Percentiles rank a stretch among this genome's conserved stretches.
Conservation (phyloP, 2,113 vertebrate species). For the Hypocryptadius cinnamomeus region DNA sequence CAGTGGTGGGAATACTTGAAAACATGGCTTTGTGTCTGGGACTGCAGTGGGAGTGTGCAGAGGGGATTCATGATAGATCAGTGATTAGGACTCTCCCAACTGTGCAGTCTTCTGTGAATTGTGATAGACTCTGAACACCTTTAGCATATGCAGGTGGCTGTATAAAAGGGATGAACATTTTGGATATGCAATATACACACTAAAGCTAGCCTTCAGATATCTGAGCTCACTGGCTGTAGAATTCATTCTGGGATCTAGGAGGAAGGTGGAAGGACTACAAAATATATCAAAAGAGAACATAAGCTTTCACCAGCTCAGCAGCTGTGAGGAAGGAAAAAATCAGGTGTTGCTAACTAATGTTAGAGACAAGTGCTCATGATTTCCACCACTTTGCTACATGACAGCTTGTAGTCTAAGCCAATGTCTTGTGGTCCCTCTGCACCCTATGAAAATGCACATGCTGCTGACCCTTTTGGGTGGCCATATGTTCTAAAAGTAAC, state of each 20-base stretch:
- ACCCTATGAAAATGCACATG: neutral
- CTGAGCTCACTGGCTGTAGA: neutral
- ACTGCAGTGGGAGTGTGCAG: neutral
- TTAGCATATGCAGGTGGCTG: neutral
- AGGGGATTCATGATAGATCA: neutral
- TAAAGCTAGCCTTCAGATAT: neutral
- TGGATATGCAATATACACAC: neutral
- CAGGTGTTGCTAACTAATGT: neutral
- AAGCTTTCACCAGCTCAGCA: neutral
- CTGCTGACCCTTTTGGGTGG: neutral
- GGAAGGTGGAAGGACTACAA: neutral
- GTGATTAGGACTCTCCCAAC: neutral
- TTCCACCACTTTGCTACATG: neutral
- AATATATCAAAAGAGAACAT: neutral
- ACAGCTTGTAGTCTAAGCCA: neutral
- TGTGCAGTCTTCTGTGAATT: neutral
- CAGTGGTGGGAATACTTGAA: neutral
- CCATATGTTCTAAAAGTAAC: neutral
- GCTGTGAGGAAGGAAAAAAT: neutral
- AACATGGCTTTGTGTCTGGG: neutral
- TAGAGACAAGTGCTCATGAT: neutral
- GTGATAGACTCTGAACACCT: neutral
- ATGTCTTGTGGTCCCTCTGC: neutral
- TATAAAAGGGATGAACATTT: neutral
- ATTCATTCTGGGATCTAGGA: neutral